Percentiles rank a stretch among this genome's conserved stretches.
Evolutionary conservation across 1,140 invertebrate species (phyloP).

Genomic region (Nylanderia fulva): DNA sequence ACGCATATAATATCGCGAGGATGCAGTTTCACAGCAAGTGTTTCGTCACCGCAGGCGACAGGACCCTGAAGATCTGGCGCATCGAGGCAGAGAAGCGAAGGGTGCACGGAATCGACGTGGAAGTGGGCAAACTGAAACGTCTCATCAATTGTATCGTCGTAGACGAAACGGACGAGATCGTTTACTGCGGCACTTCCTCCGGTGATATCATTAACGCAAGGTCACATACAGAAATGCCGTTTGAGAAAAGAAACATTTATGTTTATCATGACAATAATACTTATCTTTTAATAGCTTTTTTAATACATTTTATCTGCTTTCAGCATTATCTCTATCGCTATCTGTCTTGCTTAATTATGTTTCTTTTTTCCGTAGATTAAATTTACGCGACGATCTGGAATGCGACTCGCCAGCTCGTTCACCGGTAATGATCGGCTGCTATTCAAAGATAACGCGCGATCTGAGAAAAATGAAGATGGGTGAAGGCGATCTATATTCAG

Average conservation of each 20-base stretch:
- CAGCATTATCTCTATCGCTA: background rate
- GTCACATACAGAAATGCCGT: conserved; percentile 67
- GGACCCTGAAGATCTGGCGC: conserved; percentile 91
- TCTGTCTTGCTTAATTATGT: background rate
- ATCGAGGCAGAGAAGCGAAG: conserved; percentile 90
- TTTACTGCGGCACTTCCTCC: conserved; percentile 94
- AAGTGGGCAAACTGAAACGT: conserved; percentile 90
- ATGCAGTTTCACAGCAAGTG: conserved; percentile 87
- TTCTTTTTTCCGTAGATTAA: conserved; percentile 84
- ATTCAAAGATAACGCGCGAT: conserved; percentile 87
- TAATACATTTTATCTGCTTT: conserved; percentile 79
- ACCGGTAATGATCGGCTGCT: conserved; percentile 90
- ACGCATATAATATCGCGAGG: conserved; percentile 87
- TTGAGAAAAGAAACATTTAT: background rate
- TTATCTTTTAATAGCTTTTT: conserved; percentile 77
- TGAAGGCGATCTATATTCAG: conserved; percentile 84
- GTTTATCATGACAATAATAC: conserved; percentile 76
- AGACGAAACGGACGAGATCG: conserved; percentile 89
- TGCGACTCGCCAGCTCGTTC: conserved; percentile 81
- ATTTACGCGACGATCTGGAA: conserved; percentile 87
- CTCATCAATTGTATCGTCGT: conserved; percentile 89
- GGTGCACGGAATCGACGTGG: conserved; percentile 90
- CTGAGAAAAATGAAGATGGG: conserved; percentile 81
- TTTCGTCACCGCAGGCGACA: conserved; percentile 91
- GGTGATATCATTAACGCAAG: conserved; percentile 89